Percentiles rank a stretch among this genome's conserved stretches.
phyloP scores from a whole-genome alignment of 1,140 invertebrate species.

The Goniozus legneri region DNA sequence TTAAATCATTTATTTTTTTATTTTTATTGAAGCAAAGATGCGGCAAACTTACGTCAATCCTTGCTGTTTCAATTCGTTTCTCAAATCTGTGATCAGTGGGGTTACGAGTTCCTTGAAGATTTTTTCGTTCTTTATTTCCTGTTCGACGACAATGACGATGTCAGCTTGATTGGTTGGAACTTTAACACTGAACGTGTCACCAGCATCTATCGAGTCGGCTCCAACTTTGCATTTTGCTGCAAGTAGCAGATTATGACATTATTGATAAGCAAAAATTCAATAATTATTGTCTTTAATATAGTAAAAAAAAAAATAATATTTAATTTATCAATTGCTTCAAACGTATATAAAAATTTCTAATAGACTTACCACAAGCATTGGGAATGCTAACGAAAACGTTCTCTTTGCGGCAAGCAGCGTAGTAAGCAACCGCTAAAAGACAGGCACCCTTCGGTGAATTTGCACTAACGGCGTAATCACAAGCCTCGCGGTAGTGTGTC shows the following conservation, averaged over 20 bases:
- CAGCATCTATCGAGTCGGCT: conserved; percentile 52
- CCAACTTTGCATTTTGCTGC: conserved; percentile 60
- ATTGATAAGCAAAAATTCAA: not conserved
- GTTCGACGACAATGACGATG: conserved; percentile 70
- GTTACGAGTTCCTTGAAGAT: conserved; percentile 51
- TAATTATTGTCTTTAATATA: conserved; percentile 2
- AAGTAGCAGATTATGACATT: conserved; percentile 15
- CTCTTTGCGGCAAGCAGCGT: conserved; percentile 54
- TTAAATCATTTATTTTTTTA: not conserved
- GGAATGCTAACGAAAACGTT: conserved; percentile 58
- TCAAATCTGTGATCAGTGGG: conserved; percentile 47
- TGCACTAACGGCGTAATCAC: conserved; percentile 59
- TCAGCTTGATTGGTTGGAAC: conserved; percentile 69
- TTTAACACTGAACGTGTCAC: conserved; percentile 64
- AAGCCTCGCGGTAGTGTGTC: conserved; percentile 58
- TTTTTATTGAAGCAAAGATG: not conserved
- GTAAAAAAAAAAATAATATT: no score
- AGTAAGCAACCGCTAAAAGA: conserved; percentile 60
- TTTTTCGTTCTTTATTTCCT: conserved; percentile 47
- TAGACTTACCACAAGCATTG: conserved; percentile 57
- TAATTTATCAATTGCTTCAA: no score
- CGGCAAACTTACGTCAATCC: conserved; percentile 57
- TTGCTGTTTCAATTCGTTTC: conserved; percentile 52
- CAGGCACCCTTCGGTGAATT: conserved; percentile 55
- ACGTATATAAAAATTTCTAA: no score